A percentile compares a stretch with the other conserved stretches of the same genome.
These are phyloP conservation scores for Stegophylla sp. DNA, from an alignment of 2,888 invertebrate genomes.

Conservation along the genomic window DNA sequence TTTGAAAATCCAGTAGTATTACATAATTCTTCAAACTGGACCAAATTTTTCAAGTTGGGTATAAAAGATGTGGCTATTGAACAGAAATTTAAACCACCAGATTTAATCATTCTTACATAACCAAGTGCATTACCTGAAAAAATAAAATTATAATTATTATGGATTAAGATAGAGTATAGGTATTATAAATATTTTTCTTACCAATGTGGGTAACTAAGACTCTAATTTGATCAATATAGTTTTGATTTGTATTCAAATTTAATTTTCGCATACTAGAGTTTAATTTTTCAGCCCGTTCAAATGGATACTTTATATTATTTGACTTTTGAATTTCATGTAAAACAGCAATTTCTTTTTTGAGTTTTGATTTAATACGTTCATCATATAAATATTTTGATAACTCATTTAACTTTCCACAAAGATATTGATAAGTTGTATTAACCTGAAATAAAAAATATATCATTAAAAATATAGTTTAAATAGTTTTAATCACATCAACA, in stretches of 20 bases:
- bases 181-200: constrained; percentile 63
- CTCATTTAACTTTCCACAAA: constrained; percentile 88
- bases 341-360: constrained; percentile 85
- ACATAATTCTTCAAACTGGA: constrained; percentile 72
- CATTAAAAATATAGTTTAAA: too few species aligned
- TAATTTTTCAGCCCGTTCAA: constrained; percentile 91
- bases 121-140: constrained; percentile 85
- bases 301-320: constrained; percentile 78
- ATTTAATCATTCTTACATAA: constrained; percentile 90
- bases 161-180: background rate
- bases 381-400: constrained; percentile 98
- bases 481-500: too few species aligned
- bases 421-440: constrained; percentile 91
- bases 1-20: constrained; percentile 70
- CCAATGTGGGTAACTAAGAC: constrained; percentile 92
- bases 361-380: constrained; percentile 93
- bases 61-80: constrained; percentile 90
- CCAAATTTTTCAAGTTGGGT: constrained; percentile 76
- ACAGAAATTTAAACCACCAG: constrained; percentile 91
- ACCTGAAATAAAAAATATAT: constrained; percentile 65
- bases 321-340: constrained; percentile 78
- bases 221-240: constrained; percentile 91
- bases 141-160: constrained; percentile 1
- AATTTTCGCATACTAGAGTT: constrained; percentile 88
- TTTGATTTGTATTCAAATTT: constrained; percentile 78